phyloP scores from a whole-genome alignment of 2,888 invertebrate genomes.

The Parnassius smintheus region DNA sequence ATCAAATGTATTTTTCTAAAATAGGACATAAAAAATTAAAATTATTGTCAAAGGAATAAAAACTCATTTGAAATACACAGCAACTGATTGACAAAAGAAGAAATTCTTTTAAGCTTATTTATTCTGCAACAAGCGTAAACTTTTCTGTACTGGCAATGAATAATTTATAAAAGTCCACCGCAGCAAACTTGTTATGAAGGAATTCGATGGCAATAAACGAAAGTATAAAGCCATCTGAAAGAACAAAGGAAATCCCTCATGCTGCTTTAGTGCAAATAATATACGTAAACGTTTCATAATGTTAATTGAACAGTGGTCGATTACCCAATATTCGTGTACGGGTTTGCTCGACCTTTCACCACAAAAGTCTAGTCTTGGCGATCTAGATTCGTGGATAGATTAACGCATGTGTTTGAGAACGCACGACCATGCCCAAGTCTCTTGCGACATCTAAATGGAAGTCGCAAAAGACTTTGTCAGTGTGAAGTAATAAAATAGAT shows the following conservation, averaged over 20 bases:
- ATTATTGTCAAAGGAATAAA: too few relatives aligned
- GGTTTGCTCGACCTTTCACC: conserved; percentile 68
- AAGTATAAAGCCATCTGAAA: conserved; percentile 1
- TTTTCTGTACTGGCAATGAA: conserved; percentile 3
- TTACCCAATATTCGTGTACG: conserved; percentile 49
- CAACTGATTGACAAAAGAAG: neutral
- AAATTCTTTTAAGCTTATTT: neutral
- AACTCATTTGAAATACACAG: too few relatives aligned
- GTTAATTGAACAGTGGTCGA: conserved; percentile 34
- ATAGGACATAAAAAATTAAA: too few relatives aligned
- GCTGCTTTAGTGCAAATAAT: conserved; percentile 9
- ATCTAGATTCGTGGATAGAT: conserved; percentile 67
- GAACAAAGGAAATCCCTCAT: conserved; percentile 14
- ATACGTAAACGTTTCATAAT: conserved; percentile 28
- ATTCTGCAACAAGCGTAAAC: conserved; percentile 3
- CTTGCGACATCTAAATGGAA: conserved; percentile 34
- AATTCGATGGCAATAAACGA: neutral
- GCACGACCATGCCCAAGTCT: conserved; percentile 36
- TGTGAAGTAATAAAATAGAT: conserved; percentile 13
- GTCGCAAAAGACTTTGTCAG: conserved; percentile 19
- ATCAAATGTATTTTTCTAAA: too few relatives aligned
- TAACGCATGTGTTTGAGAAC: conserved; percentile 49
- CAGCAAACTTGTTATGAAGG: neutral
- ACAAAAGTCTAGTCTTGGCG: conserved; percentile 59
- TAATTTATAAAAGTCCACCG: conserved; percentile 12